phyloP scores from a whole-genome alignment of 2,113 vertebrate genomes.

The Opisthocomus hoazin region DNA sequence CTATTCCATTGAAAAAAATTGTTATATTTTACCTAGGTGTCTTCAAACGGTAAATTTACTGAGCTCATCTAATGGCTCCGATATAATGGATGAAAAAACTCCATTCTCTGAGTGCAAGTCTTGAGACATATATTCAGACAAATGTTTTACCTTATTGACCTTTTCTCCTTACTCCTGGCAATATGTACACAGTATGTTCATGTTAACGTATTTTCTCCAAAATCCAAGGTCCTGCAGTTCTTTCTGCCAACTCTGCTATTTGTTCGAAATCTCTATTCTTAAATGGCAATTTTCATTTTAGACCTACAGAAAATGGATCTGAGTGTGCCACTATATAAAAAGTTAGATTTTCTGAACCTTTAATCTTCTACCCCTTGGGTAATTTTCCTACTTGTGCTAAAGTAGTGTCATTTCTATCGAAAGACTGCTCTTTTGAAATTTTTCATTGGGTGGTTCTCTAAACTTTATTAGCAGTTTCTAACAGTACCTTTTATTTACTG shows the following conservation, averaged over 20 bases:
- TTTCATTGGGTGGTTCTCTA: background rate
- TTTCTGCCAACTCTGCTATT: slow-evolving; percentile 14
- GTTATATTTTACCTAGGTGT: background rate
- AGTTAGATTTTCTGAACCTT: slow-evolving; percentile 14
- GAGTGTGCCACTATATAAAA: background rate
- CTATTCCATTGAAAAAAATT: background rate
- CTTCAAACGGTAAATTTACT: slow-evolving; percentile 25
- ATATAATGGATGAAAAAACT: slow-evolving; percentile 9
- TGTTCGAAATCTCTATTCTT: slow-evolving; percentile 20
- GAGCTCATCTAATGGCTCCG: slow-evolving; percentile 2
- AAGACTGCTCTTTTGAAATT: slow-evolving; percentile 35
- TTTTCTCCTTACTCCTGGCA: background rate
- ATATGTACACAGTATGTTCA: background rate
- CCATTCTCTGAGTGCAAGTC: background rate
- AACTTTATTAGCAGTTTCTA: slow-evolving; percentile 49
- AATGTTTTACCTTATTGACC: slow-evolving; percentile 16
- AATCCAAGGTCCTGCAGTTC: background rate
- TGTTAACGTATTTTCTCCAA: background rate
- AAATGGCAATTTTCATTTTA: slow-evolving; percentile 39
- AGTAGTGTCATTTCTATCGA: background rate
- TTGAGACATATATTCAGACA: slow-evolving; percentile 13
- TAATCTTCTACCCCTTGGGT: slow-evolving; percentile 2
- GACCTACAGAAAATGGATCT: background rate
- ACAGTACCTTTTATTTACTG: slow-evolving; percentile 30
- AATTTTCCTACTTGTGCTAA: slow-evolving; percentile 31